Conservation (phyloP, 1,140 invertebrate species). For the Idris sp. region DNA sequence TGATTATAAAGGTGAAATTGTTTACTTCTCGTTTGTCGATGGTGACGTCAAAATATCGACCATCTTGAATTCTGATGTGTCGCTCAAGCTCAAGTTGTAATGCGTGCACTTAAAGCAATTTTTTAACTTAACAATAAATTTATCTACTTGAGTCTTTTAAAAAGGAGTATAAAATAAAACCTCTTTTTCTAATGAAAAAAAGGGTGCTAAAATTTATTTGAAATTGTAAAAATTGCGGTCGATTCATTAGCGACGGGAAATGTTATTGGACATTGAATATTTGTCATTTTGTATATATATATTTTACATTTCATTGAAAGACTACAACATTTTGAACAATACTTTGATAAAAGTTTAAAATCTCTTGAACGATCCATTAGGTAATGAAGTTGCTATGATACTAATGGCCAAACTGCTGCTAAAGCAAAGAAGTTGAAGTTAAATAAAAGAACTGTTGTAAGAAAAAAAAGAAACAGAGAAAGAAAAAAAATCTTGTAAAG, state of each 20-base stretch:
- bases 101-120: constrained; percentile 20
- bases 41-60: constrained; percentile 40
- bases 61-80: constrained; percentile 46
- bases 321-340: constrained; percentile 15
- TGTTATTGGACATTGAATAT: constrained; percentile 1
- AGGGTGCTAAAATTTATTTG: too few relatives aligned
- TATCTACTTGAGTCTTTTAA: too few relatives aligned
- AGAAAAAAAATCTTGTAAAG: too few relatives aligned
- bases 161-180: too few relatives aligned
- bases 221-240: too few relatives aligned
- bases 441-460: constrained; percentile 30
- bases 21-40: constrained; percentile 32
- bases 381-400: constrained; percentile 46
- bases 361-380: constrained; percentile 41
- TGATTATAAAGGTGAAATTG: too few relatives aligned
- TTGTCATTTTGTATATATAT: too few relatives aligned
- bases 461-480: too few relatives aligned
- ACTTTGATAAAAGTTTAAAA: constrained; percentile 22
- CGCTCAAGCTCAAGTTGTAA: constrained; percentile 8
- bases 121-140: background rate
- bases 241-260: too few relatives aligned
- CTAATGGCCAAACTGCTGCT: constrained; percentile 13
- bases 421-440: constrained; percentile 15
- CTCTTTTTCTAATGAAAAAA: too few relatives aligned
- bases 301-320: constrained; percentile 16